Conservation (phyloP, 2,113 vertebrate species). For the Lepisosteus osseus region DNA sequence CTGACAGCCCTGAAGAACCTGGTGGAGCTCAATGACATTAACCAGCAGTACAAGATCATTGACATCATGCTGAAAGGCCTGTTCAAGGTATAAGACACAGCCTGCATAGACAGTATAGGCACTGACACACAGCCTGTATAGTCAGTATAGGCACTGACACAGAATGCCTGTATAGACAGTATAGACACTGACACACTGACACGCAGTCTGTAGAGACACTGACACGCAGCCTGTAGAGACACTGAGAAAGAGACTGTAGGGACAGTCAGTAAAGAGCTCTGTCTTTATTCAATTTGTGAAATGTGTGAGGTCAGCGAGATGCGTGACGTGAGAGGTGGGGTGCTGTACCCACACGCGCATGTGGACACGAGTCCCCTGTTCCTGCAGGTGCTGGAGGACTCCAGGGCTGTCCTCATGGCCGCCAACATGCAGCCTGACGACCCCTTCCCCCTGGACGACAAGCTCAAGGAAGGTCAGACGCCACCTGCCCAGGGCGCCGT, state of each 20-base stretch:
- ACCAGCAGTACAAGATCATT: slow-evolving; percentile 98
- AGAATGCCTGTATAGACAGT: no score
- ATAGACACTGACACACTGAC: no score
- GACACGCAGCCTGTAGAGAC: no score
- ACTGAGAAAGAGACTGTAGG: no score
- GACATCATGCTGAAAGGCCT: slow-evolving; percentile 98
- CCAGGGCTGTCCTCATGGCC: slow-evolving; percentile 76
- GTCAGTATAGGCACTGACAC: no score
- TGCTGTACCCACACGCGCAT: background rate
- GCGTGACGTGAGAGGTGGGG: slow-evolving; percentile 4
- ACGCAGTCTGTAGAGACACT: no score
- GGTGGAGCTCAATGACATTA: slow-evolving; percentile 89
- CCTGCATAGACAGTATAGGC: no score
- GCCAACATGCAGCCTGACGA: slow-evolving; percentile 84
- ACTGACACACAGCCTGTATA: no score
- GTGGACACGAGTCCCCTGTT: background rate
- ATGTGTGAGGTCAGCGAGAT: background rate
- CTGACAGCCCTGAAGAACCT: slow-evolving; percentile 91
- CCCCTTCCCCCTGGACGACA: slow-evolving; percentile 91
- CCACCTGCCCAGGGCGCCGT: background rate
- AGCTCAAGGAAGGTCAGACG: slow-evolving; percentile 90
- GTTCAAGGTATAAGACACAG: slow-evolving; percentile 78
- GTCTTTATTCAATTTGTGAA: background rate
- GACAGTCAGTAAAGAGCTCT: background rate
- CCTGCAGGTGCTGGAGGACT: slow-evolving; percentile 90